These are phyloP conservation scores for Thinocorus orbignyianus DNA, from an alignment of 2,113 vertebrate genomes.

Conservation along the genomic window DNA sequence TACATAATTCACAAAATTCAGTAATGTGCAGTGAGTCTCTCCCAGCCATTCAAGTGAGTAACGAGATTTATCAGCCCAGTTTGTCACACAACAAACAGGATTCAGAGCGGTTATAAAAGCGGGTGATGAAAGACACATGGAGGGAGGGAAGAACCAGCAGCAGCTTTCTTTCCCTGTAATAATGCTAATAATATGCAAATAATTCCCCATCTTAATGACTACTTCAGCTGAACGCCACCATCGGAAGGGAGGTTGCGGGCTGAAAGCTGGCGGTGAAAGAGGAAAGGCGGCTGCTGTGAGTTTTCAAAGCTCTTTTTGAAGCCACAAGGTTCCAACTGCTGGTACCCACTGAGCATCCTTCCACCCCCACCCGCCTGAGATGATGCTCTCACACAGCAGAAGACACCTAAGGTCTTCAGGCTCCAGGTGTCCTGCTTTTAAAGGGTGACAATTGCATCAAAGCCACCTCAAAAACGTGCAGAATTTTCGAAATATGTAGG, in stretches of 20 bases:
- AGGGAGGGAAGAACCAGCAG: slow-evolving; percentile 55
- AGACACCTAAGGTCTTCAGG: background rate
- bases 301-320: background rate
- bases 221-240: slow-evolving; percentile 11
- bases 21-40: slow-evolving; percentile 40
- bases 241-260: background rate
- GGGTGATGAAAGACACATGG: slow-evolving; percentile 40
- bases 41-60: slow-evolving; percentile 59
- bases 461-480: background rate
- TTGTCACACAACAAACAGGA: slow-evolving; percentile 65
- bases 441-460: background rate
- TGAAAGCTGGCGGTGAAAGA: background rate
- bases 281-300: background rate
- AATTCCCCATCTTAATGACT: slow-evolving; percentile 52
- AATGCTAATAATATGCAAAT: slow-evolving; percentile 68
- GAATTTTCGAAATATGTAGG: accelerated
- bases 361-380: background rate
- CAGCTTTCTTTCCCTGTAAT: slow-evolving; percentile 52
- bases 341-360: background rate
- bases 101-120: slow-evolving; percentile 20
- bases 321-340: background rate
- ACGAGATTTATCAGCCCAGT: slow-evolving; percentile 65
- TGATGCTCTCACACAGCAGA: background rate
- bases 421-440: background rate
- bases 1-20: slow-evolving; percentile 62